phyloP scores from a whole-genome alignment of 2,797 vertebrate genomes.

The Acanthurus lineatus region DNA sequence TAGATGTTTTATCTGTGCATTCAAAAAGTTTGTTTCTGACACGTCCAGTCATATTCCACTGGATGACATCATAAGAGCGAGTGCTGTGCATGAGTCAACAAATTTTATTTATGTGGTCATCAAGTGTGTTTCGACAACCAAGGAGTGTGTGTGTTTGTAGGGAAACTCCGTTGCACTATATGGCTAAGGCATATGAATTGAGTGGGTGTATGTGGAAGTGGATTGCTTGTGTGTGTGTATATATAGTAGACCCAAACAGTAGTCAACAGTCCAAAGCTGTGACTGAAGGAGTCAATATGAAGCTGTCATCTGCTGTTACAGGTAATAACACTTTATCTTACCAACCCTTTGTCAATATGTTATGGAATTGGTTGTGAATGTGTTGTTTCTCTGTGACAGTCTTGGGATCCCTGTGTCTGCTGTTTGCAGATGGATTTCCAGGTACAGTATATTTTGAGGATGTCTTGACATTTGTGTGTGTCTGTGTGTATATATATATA shows the following conservation, averaged over 20 bases:
- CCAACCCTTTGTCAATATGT: not conserved
- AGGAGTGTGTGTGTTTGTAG: not conserved
- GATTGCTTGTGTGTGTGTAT: constrained; percentile 10
- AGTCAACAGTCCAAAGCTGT: constrained; percentile 8
- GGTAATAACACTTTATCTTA: constrained; percentile 55
- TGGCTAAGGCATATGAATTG: not conserved
- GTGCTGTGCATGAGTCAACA: constrained; percentile 19
- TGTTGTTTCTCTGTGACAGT: constrained; percentile 56
- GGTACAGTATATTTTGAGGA: constrained; percentile 56
- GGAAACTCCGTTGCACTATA: constrained; percentile 51
- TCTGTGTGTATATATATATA: too few species aligned
- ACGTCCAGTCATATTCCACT: not conserved
- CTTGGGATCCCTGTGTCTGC: constrained; percentile 55
- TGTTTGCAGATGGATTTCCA: constrained; percentile 61
- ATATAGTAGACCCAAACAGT: constrained; percentile 10
- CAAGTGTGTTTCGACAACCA: constrained; percentile 1
- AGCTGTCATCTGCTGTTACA: constrained; percentile 51
- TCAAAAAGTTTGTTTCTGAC: not conserved
- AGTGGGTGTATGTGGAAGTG: constrained; percentile 65
- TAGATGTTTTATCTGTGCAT: constrained; percentile 11
- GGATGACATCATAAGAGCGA: not conserved
- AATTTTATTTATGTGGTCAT: not conserved
- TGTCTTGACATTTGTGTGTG: too few species aligned
- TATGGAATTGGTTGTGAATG: not conserved
- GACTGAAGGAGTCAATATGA: constrained; percentile 54